A percentile compares a stretch with the other conserved stretches of the same genome.
These are phyloP conservation scores for Belgica antarctica DNA, from an alignment of 2,888 invertebrate genomes.

Conservation along the genomic window DNA sequence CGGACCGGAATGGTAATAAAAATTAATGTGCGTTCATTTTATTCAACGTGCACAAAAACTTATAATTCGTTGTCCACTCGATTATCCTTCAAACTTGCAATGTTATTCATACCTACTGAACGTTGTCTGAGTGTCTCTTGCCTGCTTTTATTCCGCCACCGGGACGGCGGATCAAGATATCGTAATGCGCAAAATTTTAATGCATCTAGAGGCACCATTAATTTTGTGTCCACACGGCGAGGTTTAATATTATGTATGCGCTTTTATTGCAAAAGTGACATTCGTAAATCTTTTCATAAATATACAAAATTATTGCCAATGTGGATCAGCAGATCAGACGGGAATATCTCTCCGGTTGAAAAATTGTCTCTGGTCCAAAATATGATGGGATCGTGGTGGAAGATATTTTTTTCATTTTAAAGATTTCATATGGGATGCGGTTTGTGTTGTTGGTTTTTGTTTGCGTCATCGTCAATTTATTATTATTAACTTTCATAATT, in stretches of 20 bases:
- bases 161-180: slow-evolving; percentile 22
- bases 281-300: slow-evolving; percentile 16
- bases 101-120: background rate
- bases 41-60: background rate
- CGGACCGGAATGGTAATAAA: background rate
- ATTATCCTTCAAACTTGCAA: slow-evolving; percentile 15
- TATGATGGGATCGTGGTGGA: background rate
- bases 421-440: too few relatives aligned
- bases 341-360: background rate
- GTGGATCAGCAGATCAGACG: background rate
- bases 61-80: background rate
- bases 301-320: background rate
- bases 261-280: slow-evolving; percentile 20
- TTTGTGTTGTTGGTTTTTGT: too few relatives aligned
- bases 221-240: slow-evolving; percentile 2
- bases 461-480: too few relatives aligned
- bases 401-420: slow-evolving; percentile 28
- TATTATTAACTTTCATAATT: too few relatives aligned
- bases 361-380: slow-evolving; percentile 7
- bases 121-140: background rate
- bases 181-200: background rate
- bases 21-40: background rate
- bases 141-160: slow-evolving; percentile 2
- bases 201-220: background rate
- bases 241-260: background rate